These are phyloP conservation scores for Erebia epiphron DNA, from an alignment of 2,888 invertebrate genomes.

Conservation along the genomic window DNA sequence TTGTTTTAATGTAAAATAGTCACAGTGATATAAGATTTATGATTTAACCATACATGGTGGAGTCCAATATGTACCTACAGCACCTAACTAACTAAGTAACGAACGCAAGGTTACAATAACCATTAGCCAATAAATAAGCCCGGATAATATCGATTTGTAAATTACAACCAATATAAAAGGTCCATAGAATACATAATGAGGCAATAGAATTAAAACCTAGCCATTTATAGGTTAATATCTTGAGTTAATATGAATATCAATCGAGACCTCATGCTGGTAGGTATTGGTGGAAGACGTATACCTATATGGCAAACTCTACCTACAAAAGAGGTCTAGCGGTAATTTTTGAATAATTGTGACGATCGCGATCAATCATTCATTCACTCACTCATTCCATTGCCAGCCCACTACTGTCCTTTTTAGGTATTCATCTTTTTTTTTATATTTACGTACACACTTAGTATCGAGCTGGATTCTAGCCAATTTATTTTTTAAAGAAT, in stretches of 20 bases:
- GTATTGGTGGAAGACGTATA: slow-evolving; percentile 13
- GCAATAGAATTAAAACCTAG: slow-evolving; percentile 37
- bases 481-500: no score
- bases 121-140: slow-evolving; percentile 15
- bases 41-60: no score
- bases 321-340: neutral
- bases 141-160: slow-evolving; percentile 19
- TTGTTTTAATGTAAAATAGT: no score
- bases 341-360: neutral
- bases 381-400: no score
- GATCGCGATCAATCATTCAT: no score
- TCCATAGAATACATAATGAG: slow-evolving; percentile 38
- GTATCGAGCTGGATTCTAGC: no score
- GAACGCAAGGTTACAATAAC: slow-evolving; percentile 11
- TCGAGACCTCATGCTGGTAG: slow-evolving; percentile 38
- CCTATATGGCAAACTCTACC: neutral
- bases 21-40: no score
- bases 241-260: slow-evolving; percentile 37
- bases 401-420: no score
- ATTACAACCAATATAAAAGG: slow-evolving; percentile 25
- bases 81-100: no score
- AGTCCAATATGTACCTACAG: no score
- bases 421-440: no score
- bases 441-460: no score
- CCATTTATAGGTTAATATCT: slow-evolving; percentile 9